Percentiles rank a stretch among this genome's conserved stretches.
These are phyloP conservation scores for Spilarctia lutea DNA, from an alignment of 2,888 invertebrate genomes.

Conservation along the genomic window DNA sequence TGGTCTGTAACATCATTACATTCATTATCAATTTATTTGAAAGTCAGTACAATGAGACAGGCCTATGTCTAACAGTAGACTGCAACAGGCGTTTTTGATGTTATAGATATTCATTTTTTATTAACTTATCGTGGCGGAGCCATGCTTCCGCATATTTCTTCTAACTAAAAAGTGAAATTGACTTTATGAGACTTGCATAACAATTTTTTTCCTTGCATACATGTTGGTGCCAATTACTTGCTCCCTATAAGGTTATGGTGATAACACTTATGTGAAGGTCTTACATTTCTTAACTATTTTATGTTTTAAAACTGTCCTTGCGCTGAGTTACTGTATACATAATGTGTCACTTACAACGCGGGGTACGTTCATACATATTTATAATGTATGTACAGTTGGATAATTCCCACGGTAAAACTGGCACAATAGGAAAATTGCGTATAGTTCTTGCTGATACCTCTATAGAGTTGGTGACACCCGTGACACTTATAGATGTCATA, in stretches of 20 bases:
- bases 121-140: too few relatives aligned
- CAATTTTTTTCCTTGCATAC: neutral
- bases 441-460: slow-evolving; percentile 39
- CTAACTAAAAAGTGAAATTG: neutral
- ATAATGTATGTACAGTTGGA: slow-evolving; percentile 42
- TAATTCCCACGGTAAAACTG: slow-evolving; percentile 71
- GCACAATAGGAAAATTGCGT: slow-evolving; percentile 77
- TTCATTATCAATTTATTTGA: too few relatives aligned
- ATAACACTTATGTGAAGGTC: slow-evolving; percentile 31
- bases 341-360: slow-evolving; percentile 51
- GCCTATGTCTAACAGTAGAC: too few relatives aligned
- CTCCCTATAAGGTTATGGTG: slow-evolving; percentile 15
- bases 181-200: neutral
- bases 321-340: slow-evolving; percentile 25
- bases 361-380: slow-evolving; percentile 46
- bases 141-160: neutral
- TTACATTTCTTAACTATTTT: slow-evolving; percentile 34
- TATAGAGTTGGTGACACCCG: slow-evolving; percentile 50
- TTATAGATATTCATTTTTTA: too few relatives aligned
- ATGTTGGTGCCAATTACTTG: neutral
- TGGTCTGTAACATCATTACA: too few relatives aligned
- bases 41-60: too few relatives aligned
- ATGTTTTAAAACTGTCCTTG: slow-evolving; percentile 47
- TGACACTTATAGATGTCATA: too few relatives aligned
- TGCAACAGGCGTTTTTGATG: too few relatives aligned